Base-by-base conservation (phyloP, 1,140 invertebrate species). In the Zaprionus tsacasi region DNA sequence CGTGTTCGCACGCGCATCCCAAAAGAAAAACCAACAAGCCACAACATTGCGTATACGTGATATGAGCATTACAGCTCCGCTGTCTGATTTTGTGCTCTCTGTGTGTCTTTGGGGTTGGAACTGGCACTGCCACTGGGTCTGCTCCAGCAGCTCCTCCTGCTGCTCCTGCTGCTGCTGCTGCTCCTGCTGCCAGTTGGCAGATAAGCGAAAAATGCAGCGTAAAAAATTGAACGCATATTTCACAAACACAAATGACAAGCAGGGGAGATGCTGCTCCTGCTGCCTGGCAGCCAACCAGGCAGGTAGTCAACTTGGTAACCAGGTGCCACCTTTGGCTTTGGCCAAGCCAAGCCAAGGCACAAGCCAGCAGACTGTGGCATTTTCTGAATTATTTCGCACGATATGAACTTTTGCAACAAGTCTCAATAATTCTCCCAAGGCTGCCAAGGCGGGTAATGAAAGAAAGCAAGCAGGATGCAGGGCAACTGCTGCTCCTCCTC, bases 141-240 rank as follows among this genome's bases (percentile, higher is more conserved):
- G 27, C n/a, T n/a, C n/a, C n/a, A n/a, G 27, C 48, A 1, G 45
- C 13, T 15, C n/a, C 36, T 66, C 35, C 33, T 35, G 12, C 17
- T 35, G 33, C 33, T 35, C 4, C n/a, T 45, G n/a, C 7, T 15
- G 38, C 30, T 13, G 15, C 17, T 11, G 38, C 7, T 59, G 25
- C 27, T 4, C 12, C 21, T 27, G 35, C 77, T 83, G 83, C 68
- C 77, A 73, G 75, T 70, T 78, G 74, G 60, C 30, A 89, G 83
- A 88, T 88, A 88, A 88, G 85, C 85, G 68, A 69, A 77, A 82
- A 88, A 70, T 83, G 83, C 83, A 88, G 78, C 78, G 74, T 88
- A 88, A 89, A 88, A 89, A 89, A 89, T 88, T 78, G 83, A 88
- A 88, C 79, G 83, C 83, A 88, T 88, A 88, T 88, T 88, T 88